Conservation (phyloP, 2,888 invertebrate genomes). For the Acleris literana region DNA sequence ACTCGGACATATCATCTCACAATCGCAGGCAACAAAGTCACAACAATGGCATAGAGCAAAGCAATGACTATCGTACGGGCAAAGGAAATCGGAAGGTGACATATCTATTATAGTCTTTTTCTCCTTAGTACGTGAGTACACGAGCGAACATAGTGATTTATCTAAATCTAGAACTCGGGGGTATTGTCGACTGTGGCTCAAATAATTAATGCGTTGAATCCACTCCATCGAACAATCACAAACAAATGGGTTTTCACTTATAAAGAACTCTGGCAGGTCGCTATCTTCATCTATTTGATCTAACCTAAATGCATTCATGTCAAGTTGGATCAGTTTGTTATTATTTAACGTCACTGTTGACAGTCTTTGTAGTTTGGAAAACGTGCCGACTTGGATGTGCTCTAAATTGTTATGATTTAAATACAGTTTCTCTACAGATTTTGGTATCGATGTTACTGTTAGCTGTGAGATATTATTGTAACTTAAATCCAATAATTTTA, state of each 20-base stretch:
- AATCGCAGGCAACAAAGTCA: constrained; percentile 94
- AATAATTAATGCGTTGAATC: constrained; percentile 90
- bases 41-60: constrained; percentile 95
- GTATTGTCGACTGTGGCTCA: constrained; percentile 89
- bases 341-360: constrained; percentile 89
- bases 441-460: constrained; percentile 87
- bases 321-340: constrained; percentile 88
- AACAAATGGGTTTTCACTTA: constrained; percentile 92
- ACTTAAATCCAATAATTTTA: constrained; percentile 89
- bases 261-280: constrained; percentile 90
- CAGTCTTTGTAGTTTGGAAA: constrained; percentile 86
- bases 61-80: constrained; percentile 92
- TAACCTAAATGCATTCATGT: constrained; percentile 88
- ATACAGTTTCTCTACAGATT: constrained; percentile 88
- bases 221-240: constrained; percentile 96
- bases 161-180: constrained; percentile 92
- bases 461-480: constrained; percentile 88
- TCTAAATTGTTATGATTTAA: constrained; percentile 89
- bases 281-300: constrained; percentile 86
- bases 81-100: constrained; percentile 90
- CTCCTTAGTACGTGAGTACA: constrained; percentile 86
- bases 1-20: constrained; percentile 94
- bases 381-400: constrained; percentile 87
- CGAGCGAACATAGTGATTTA: constrained; percentile 88
- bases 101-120: constrained; percentile 88